These are phyloP conservation scores for Xestia ashworthii DNA, from an alignment of 2,888 invertebrate genomes.

Conservation along the genomic window DNA sequence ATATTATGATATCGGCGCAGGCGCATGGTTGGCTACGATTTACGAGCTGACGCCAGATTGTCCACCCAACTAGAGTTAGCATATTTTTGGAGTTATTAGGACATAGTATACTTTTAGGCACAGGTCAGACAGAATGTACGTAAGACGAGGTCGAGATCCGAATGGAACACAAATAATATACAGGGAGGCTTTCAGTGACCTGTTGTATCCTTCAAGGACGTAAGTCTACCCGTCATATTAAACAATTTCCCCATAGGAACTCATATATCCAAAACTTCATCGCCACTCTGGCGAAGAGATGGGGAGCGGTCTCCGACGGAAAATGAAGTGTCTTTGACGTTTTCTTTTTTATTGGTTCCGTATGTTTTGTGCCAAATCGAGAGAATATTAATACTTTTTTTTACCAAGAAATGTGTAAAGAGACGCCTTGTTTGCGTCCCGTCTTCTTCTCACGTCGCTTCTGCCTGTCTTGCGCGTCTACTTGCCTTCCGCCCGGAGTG, in stretches of 20 bases:
- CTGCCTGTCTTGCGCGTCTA: not conserved
- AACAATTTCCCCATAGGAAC: not conserved
- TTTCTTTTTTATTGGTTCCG: not conserved
- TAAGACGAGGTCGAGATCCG: not conserved
- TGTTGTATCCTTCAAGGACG: not conserved
- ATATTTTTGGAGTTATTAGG: not conserved
- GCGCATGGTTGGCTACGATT: conserved; percentile 61
- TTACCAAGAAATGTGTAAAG: not conserved
- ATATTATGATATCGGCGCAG: conserved; percentile 63
- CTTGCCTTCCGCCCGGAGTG: no score
- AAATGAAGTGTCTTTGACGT: no score
- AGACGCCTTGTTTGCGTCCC: not conserved
- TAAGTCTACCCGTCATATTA: not conserved
- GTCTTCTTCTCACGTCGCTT: not conserved
- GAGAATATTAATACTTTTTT: not conserved
- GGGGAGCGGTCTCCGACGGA: no score
- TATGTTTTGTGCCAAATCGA: not conserved
- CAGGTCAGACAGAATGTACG: not conserved
- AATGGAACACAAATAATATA: not conserved
- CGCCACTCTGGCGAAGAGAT: no score
- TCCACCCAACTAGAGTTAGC: conserved; percentile 29
- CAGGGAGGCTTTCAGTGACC: accelerated
- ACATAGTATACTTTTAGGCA: not conserved
- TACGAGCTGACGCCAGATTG: conserved; percentile 51
- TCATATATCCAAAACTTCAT: not conserved